A percentile compares a stretch with the other conserved stretches of the same genome.
phyloP scores from a whole-genome alignment of 1,140 invertebrate genomes.

The Heliconius hewitsoni region DNA sequence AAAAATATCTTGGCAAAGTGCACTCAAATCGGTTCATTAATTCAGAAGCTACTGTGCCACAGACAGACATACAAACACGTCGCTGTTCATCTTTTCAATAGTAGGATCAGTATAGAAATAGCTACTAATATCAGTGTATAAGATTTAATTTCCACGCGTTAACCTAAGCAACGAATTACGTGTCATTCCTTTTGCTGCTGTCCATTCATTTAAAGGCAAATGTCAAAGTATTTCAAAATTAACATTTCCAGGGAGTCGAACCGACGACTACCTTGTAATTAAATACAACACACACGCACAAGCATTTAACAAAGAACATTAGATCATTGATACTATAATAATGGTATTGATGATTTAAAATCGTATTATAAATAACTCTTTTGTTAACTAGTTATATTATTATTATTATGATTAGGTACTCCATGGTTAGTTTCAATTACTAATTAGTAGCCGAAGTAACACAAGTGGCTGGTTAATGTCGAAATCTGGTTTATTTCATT shows the following conservation, averaged over 20 bases:
- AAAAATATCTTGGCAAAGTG: too few relatives aligned
- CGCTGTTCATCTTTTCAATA: too few relatives aligned
- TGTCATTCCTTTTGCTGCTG: too few relatives aligned
- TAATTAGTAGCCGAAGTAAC: neutral
- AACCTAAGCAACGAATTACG: too few relatives aligned
- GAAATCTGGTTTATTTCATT: neutral
- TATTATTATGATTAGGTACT: slow-evolving; percentile 9
- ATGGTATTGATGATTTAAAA: slow-evolving; percentile 1
- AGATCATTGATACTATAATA: slow-evolving; percentile 5
- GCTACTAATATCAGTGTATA: too few relatives aligned
- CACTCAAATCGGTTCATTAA: too few relatives aligned
- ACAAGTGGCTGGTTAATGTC: neutral
- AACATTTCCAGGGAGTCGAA: neutral
- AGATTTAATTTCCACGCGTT: too few relatives aligned
- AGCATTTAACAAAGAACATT: neutral
- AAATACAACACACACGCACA: neutral
- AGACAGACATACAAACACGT: too few relatives aligned
- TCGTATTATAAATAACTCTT: slow-evolving; percentile 1
- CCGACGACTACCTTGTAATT: neutral
- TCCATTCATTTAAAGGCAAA: too few relatives aligned
- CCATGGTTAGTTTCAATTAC: neutral
- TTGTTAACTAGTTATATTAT: slow-evolving; percentile 7
- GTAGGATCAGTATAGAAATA: too few relatives aligned
- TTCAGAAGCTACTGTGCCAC: too few relatives aligned
- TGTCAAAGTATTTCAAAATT: too few relatives aligned